Base-by-base conservation (phyloP, 23 tunicate genomes). In the Halocynthia aurantium region DNA sequence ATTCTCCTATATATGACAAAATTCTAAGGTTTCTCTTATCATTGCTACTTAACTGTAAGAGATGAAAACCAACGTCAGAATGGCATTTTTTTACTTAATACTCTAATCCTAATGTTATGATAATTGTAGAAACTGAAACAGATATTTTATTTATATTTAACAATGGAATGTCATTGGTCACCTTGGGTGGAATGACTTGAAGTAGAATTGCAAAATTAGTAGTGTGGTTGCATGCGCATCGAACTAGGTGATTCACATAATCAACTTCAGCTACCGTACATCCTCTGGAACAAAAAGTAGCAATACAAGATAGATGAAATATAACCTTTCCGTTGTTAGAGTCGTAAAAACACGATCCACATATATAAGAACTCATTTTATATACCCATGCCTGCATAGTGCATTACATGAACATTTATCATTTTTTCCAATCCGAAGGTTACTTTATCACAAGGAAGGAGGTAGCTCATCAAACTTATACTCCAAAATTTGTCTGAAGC, bases 151-250 rank as follows among this genome's bases (percentile, higher is more conserved):
- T 68, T 4, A n/a, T 2, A 0, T 12, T 15, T 15, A 68, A 68
- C 22, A 68, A 19, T 68, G 72, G 70, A 52, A 76, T 77, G 53
- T 6, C 68, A 51, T 76, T 61, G 13, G 80, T 62, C 51, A 89
- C 96, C 85, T 89, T 67, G 11, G 88, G 88, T 66, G 84, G 81
- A 10, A 84, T 52, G 50, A 76, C 85, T 81, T 89, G 96, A 62
- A 89, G 79, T 6, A 89, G 72, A 15, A 89, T 80, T 49, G 96
- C 96, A 75, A 89, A 89, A 77, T 89, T 89, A n/a, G 96, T 89
- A 57, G 96, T 89, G 62, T 89, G 96, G 49, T 89, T 89, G 78
- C 96, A 89, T 7, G 84, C 51, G 65, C 93, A 87, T 7, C 44
- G 21, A 49, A 87, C 93, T 40, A 31, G 9, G 8, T 63, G 21